phyloP scores from a whole-genome alignment of 1,140 invertebrate species.

The Paracyclopina nana region DNA sequence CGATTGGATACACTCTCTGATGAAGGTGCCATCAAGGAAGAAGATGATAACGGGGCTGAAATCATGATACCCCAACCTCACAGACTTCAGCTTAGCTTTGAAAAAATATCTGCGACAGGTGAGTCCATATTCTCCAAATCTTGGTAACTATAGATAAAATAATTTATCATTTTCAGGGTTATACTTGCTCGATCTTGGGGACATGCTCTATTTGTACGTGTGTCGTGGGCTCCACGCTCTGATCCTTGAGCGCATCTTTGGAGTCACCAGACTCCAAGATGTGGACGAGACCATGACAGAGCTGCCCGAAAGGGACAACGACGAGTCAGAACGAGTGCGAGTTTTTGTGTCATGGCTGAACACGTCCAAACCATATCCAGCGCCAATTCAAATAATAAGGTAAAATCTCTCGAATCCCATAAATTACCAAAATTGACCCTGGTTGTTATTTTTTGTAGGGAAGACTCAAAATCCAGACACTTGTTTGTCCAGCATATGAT shows the following conservation, averaged over 20 bases:
- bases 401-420: constrained; percentile 26
- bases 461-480: constrained; percentile 60
- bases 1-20: constrained; percentile 55
- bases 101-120: constrained; percentile 54
- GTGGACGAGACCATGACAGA: constrained; percentile 24
- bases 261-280: constrained; percentile 12
- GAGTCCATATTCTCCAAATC: no score
- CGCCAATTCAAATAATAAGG: constrained; percentile 61
- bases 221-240: constrained; percentile 52
- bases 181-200: constrained; percentile 73
- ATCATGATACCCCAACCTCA: constrained; percentile 28
- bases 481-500: constrained; percentile 70
- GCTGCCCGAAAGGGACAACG: constrained; percentile 53
- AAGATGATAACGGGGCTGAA: constrained; percentile 24
- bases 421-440: not conserved
- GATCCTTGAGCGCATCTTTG: constrained; percentile 42
- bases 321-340: constrained; percentile 49
- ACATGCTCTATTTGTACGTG: constrained; percentile 64
- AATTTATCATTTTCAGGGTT: no score
- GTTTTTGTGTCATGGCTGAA: constrained; percentile 65
- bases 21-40: constrained; percentile 26
- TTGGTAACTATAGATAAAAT: no score
- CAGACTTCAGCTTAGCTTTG: constrained; percentile 39
- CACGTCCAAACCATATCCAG: constrained; percentile 54
- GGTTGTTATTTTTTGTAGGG: constrained; percentile 25